A percentile compares a stretch with the other conserved stretches of the same genome.
phyloP scores from a whole-genome alignment of 2,113 vertebrate genomes.

The Plestiodon gilberti region DNA sequence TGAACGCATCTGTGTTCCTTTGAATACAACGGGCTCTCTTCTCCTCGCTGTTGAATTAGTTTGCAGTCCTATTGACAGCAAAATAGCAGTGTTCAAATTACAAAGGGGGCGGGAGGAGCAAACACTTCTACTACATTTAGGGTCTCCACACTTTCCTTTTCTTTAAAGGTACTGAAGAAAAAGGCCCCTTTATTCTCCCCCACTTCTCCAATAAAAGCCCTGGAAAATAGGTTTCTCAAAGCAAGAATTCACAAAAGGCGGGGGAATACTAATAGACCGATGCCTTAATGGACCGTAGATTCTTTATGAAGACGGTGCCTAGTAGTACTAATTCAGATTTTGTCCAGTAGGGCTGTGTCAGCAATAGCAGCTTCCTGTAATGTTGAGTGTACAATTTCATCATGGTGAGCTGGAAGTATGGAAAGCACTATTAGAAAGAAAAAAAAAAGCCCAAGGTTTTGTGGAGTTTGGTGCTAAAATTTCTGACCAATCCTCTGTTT shows the following conservation, averaged over 20 bases:
- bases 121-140: slow-evolving; percentile 26
- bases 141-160: slow-evolving; percentile 6
- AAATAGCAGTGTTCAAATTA: slow-evolving; percentile 33
- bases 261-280: neutral
- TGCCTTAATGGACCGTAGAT: neutral
- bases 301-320: neutral
- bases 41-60: slow-evolving; percentile 8
- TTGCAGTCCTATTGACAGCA: slow-evolving; percentile 33
- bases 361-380: neutral
- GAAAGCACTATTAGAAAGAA: neutral
- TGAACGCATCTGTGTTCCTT: slow-evolving; percentile 9
- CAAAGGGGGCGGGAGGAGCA: slow-evolving; percentile 9
- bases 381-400: neutral
- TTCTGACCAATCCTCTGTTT: neutral
- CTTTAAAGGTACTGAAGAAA: slow-evolving; percentile 14
- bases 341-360: neutral
- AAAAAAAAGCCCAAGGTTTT: too few species aligned
- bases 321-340: neutral
- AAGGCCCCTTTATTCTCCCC: neutral
- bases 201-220: slow-evolving; percentile 2
- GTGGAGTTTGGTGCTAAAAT: neutral
- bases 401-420: neutral
- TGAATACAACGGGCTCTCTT: slow-evolving; percentile 21
- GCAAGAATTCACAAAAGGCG: slow-evolving; percentile 24
- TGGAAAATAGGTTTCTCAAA: slow-evolving; percentile 11